These are phyloP conservation scores for Eristalis arbustorum DNA, from an alignment of 2,888 invertebrate genomes.

Conservation along the genomic window DNA sequence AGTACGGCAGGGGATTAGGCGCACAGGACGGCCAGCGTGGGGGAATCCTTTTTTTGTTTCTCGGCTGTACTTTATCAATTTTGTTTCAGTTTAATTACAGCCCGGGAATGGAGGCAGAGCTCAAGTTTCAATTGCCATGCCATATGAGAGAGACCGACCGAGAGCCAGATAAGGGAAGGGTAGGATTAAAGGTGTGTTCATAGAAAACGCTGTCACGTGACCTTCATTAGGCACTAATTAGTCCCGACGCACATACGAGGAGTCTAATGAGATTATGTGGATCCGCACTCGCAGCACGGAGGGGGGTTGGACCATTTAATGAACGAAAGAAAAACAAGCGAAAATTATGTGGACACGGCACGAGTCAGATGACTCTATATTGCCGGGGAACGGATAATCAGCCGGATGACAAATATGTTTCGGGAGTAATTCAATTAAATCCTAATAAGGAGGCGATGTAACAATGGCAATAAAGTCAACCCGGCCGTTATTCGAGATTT, in stretches of 20 bases:
- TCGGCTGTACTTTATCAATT: background rate
- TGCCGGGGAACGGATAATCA: constrained; percentile 5
- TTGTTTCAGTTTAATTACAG: constrained; percentile 11
- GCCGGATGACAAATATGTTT: constrained; percentile 7
- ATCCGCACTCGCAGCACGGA: background rate
- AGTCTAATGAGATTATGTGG: constrained; percentile 12
- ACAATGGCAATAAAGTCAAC: background rate
- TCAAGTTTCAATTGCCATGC: background rate
- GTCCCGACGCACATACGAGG: background rate
- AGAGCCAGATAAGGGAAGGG: background rate
- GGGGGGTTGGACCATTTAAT: background rate
- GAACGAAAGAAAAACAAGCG: constrained; percentile 2
- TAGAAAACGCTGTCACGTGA: constrained; percentile 20
- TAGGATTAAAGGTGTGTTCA: background rate
- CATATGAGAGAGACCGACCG: background rate
- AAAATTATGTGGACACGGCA: background rate
- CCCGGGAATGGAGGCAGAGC: background rate
- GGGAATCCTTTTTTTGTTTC: background rate
- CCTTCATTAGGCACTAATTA: constrained; percentile 30
- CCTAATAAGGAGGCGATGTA: background rate
- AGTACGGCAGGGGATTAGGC: constrained; percentile 3
- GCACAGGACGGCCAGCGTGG: background rate
- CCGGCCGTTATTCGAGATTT: background rate
- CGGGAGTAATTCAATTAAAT: constrained; percentile 21
- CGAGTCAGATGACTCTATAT: background rate